Evolutionary conservation across 2,888 invertebrate species (phyloP), one percentile per base, ranked within the genome.

Genomic region (Euplagia quadripunctaria): DNA sequence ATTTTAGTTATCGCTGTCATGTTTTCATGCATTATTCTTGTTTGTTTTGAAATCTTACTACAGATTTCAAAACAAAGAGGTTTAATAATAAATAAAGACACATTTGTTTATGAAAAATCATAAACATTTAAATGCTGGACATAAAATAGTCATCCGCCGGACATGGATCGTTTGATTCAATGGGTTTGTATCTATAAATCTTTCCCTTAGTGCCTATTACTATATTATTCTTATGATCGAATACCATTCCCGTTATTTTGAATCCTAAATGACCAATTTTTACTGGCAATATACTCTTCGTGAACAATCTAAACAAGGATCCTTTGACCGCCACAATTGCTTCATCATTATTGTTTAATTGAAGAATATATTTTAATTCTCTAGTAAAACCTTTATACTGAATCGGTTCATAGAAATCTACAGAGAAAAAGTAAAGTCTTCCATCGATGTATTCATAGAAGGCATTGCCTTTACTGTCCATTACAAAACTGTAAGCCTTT

Each of bases 381-480:
- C 93, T 90, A 0, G 93, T 92, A 71, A 96, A 94, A 0, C 96
- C 96, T 88, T 95, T 96, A 71, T 93, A 95, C 63, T 94, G 95
- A 1, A 96, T 85, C 0, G 96, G 95, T 72, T 95, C 95, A 71
- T 88, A 96, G 0, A 88, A 87, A 74, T 95, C 95, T 0, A 84
- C 68, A 0, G 95, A 92, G 68, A 93, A 93, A 76, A 95, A 95
- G 68, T 96, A 96, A 71, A 96, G 70, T 83, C 90, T 93, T 0
- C 96, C 96, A 78, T 96, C 95, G 0, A 94, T 85, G 51, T 92
- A 94, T 84, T 96, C 96, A 71, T 95, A 95, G 65, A 92, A 96
- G 0, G 89, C 92, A 20, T 95, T 94, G 0, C 94, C 94, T 87
- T 92, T 93, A 0, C 83, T 81, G 20, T 96, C 95, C 11, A 94